Base-by-base conservation (phyloP, 2,797 vertebrate species). In the Pygocentrus nattereri region DNA sequence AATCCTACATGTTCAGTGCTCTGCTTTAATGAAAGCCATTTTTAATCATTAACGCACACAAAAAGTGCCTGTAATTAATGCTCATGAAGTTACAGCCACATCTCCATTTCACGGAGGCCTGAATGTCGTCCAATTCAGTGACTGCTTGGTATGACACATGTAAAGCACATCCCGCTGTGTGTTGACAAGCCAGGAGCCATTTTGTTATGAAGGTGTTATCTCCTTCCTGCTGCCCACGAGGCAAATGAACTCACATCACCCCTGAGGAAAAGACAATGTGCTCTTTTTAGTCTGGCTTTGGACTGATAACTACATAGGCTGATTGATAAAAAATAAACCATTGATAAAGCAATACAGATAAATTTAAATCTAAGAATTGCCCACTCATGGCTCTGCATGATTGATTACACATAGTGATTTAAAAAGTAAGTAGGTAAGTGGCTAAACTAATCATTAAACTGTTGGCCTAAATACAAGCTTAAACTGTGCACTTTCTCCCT, bases 131-230 rank as follows among this genome's bases (percentile, higher is more conserved):
- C 25, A 67, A 25, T 73, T 30, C 75, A 50, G 61, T 3, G 44
- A 41, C 49, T 19, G 31, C 52, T 69, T 69, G 23, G 50, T 7
- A 16, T 13, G 18, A 79, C 67, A 52, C 34, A 16, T 19, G 13
- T 23, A 38, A 67, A 74, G 59, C 27, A 58, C 16, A 19, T 5
- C 69, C 19, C 25, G 31, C 74, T 30, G 67, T 44, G 62, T 68
- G 81, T 49, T 82, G 31, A 38, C n/a, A 52, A 79, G 76, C 56
- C 76, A 75, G 76, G 21, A 83, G 76, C 64, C 34, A 70, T 71
- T 79, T 47, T 68, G 52, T 79, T 75, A 41, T 72, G 44, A 61
- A 83, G 31, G 76, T 79, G 81, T 70, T 69, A 68, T 83, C 70
- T 68, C 62, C 44, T 83, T 83, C 77, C 65, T 70, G 76, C 72